Percentiles rank a stretch among this genome's conserved stretches.
Conservation (phyloP, 2,888 invertebrate genomes). For the Cremastinae sp. region DNA sequence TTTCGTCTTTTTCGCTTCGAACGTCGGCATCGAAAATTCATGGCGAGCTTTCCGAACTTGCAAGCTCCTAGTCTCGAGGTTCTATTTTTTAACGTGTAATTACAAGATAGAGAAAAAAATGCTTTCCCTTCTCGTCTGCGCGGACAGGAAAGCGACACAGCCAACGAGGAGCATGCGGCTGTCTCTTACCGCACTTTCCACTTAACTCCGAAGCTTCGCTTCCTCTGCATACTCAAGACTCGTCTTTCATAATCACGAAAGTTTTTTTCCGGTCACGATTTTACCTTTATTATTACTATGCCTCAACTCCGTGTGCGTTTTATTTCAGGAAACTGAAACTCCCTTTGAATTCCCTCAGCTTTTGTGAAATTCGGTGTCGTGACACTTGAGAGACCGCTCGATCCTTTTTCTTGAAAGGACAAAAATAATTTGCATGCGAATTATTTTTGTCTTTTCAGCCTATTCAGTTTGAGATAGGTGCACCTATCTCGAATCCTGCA, state of each 20-base stretch:
- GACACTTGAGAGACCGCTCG: neutral
- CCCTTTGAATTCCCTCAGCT: neutral
- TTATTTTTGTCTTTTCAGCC: too few relatives aligned
- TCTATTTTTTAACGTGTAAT: constrained; percentile 14
- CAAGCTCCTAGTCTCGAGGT: constrained; percentile 3
- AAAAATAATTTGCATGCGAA: too few relatives aligned
- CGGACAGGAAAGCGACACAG: constrained; percentile 13
- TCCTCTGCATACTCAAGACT: neutral
- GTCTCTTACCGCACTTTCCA: constrained; percentile 32
- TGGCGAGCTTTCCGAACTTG: neutral
- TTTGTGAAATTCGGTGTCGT: neutral
- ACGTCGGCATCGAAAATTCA: neutral
- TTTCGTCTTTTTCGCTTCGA: neutral
- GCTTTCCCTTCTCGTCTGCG: neutral
- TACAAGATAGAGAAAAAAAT: neutral
- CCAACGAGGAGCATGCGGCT: neutral
- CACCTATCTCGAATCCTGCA: too few relatives aligned
- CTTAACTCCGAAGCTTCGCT: constrained; percentile 21
- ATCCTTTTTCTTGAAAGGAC: neutral
- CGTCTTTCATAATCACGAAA: constrained; percentile 25
- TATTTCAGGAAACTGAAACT: neutral
- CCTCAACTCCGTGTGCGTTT: neutral
- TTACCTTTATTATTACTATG: constrained; percentile 23
- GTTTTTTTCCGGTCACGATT: constrained; percentile 18
- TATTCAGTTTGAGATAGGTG: too few relatives aligned